A percentile compares a stretch with the other conserved stretches of the same genome.
Evolutionary conservation across 2,797 vertebrate species (phyloP).

Genomic region (Adelosebastes latens): DNA sequence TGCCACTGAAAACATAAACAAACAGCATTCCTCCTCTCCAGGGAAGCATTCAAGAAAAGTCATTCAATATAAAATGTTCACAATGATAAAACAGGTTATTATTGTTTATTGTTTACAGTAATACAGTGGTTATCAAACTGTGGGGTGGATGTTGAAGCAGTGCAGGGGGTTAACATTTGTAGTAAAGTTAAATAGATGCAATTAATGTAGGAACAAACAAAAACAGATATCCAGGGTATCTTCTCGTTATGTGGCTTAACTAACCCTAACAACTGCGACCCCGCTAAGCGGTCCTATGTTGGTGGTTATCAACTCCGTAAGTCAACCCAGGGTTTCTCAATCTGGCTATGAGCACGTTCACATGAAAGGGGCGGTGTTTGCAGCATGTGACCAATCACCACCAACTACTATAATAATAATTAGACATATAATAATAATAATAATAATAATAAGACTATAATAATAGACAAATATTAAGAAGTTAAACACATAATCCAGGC

Average conservation of each 20-base stretch:
- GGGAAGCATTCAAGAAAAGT: slow-evolving; percentile 14
- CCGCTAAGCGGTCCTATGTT: too few relatives aligned
- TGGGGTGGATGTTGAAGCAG: background rate
- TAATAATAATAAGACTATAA: too few relatives aligned
- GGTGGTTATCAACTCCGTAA: too few relatives aligned
- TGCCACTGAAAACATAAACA: slow-evolving; percentile 64
- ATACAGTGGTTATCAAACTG: background rate
- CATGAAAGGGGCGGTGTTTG: too few relatives aligned
- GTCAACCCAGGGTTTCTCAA: too few relatives aligned
- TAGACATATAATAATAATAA: too few relatives aligned
- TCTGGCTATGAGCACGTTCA: too few relatives aligned
- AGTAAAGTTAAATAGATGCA: background rate
- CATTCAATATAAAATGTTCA: background rate
- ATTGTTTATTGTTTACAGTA: background rate
- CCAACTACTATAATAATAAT: too few relatives aligned
- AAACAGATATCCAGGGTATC: background rate
- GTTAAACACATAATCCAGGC: too few relatives aligned
- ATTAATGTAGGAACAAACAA: background rate
- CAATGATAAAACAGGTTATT: background rate
- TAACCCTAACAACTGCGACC: accelerated
- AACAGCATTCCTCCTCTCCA: slow-evolving; percentile 47
- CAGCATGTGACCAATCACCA: too few relatives aligned
- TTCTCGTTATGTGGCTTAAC: too few relatives aligned
- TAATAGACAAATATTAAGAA: too few relatives aligned
- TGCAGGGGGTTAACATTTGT: background rate